These are phyloP conservation scores for Drosophila multiciliata DNA, from an alignment of 2,888 invertebrate genomes.

Conservation along the genomic window DNA sequence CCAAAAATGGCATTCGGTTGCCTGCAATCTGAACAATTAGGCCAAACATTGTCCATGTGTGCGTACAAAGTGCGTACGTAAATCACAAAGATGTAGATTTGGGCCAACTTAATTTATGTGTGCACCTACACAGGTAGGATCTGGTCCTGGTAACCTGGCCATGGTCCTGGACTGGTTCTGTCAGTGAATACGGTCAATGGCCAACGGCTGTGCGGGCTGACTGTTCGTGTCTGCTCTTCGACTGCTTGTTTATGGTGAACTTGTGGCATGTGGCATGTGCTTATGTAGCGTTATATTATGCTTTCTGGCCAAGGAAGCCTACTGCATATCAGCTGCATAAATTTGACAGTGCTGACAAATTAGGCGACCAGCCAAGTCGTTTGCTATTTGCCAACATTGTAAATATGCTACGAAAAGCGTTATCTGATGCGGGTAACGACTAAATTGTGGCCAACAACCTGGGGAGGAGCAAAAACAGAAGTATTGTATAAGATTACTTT, in stretches of 20 bases:
- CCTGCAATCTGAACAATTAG: conserved; percentile 56
- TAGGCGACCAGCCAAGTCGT: conserved; percentile 26
- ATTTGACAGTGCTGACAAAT: conserved; percentile 62
- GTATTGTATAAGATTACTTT: not conserved
- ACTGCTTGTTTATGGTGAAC: conserved; percentile 3
- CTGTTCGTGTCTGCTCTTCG: not conserved
- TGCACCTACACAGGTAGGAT: not conserved
- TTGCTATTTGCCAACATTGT: not conserved
- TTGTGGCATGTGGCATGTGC: conserved; percentile 1
- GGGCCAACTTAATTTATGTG: conserved; percentile 61
- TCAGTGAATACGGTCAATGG: conserved; percentile 8
- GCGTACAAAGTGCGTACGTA: conserved; percentile 48
- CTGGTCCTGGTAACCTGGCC: not conserved
- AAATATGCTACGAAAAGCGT: conserved; percentile 27
- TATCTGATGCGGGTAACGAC: conserved; percentile 14
- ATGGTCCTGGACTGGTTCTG: not conserved
- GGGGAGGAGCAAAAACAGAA: not conserved
- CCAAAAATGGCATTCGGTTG: conserved; percentile 37
- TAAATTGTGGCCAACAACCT: conserved; percentile 15
- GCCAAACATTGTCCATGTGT: conserved; percentile 50
- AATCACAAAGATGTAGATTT: conserved; percentile 68
- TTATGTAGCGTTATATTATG: conserved; percentile 30
- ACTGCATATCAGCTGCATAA: conserved; percentile 66
- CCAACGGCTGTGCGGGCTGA: not conserved
- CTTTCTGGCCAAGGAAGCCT: conserved; percentile 13